Base-by-base conservation (phyloP, 2,888 invertebrate species). In the Andrena trimmerana region DNA sequence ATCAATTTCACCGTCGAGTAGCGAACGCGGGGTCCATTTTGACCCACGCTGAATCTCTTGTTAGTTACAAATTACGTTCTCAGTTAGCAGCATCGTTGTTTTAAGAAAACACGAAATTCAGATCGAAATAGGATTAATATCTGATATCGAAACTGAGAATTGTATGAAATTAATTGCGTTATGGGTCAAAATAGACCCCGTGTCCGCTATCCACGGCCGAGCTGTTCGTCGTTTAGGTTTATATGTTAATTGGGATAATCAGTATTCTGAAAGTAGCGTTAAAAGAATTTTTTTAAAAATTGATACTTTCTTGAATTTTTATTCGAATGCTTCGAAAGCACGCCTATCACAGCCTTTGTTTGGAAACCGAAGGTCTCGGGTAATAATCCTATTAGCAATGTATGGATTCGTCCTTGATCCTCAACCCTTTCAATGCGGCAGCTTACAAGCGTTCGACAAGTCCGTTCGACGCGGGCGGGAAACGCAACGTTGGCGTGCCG, bases 371-470 rank as follows among this genome's bases (percentile, higher is more conserved):
- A 67, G 68, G 68, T 50, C 50, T 79, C 36, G n/a, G 48, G 80
- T 79, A 81, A 65, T 81, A 68, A 81, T 79, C 63, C 72, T 72
- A 81, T 81, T 81, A 79, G 72, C 20, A 63, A 72, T 63, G 63
- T 81, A 81, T 81, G 72, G 63, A 81, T 81, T 63, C 72, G 68
- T 81, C 81, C 81, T 81, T 81, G 81, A 79, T 81, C 81, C 80
- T 67, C 79, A 50, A 81, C 80, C 80, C 71, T 57, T 72, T 59
- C 57, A 50, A 79, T 31, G 67, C 68, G 52, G 63, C 3, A 71
- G 80, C 27, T 78, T 80, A 71, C 42, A 71, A 79, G 57, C 72
- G 72, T 79, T 79, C 33, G 33, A 48, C 62, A 27, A 20, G 20
- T 20, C 20, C 72, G 72, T 79, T 79, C 33, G 33, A 48, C 62